Evolutionary conservation across 2,888 invertebrate species (phyloP), one percentile per base, ranked within the genome.

Genomic region (Matsumyia berberina): DNA sequence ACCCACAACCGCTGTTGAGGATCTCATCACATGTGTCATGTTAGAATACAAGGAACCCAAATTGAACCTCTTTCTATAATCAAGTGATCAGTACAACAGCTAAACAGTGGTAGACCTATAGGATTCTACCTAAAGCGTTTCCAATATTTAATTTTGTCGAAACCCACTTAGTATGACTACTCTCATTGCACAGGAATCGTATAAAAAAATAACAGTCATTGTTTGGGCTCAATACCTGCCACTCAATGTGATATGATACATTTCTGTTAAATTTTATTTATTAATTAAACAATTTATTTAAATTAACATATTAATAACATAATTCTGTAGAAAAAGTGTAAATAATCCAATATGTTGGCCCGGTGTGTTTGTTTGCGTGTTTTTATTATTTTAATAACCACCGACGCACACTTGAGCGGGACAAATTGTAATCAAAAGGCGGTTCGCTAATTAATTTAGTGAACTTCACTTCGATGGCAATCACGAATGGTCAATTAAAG

Each of bases 361-460:
- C n/a, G n/a, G 9, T 5, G 4, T n/a, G 51, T 2, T 37, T 37
- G 37, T 37, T 11, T 37, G 37, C 5, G 29, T 31, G 44, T 17
- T n/a, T 58, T 29, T 29, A 15, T 37, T n/a, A 53, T 55, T n/a
- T 67, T 17, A 67, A 67, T 42, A 42, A 31, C n/a, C 31, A 11
- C 49, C 6, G 7, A 24, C 7, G 11, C 67, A 29, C 37, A 42
- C 29, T 17, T 1, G 39, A 39, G 17, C 29, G 39, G 17, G 42
- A 55, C 33, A 69, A 69, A 69, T 57, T 57, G 46, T 53, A 69
- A 69, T 57, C 69, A 69, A 69, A 69, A 57, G 44, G 55, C 44
- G 33, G 53, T 70, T 39, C 49, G 37, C 49, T 70, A 58, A 70
- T 70, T 70, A 70, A 70, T 70, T 58, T 70, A 70, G 29, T 70